Evolutionary conservation across 1,140 invertebrate species (phyloP).

Genomic region (Diachasma alloeum): DNA sequence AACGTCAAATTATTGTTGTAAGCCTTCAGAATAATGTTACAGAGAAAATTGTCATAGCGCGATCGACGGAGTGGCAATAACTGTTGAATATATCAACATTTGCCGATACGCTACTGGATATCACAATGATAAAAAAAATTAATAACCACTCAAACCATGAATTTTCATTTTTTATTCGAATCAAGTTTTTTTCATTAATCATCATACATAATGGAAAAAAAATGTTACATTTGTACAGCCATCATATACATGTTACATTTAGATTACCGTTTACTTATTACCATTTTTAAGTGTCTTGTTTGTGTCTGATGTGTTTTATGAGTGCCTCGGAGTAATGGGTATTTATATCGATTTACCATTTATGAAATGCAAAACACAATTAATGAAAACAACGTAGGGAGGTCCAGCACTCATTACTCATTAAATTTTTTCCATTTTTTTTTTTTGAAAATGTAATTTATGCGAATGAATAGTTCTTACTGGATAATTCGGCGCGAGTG

Average conservation of each 20-base stretch:
- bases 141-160: conserved; percentile 43
- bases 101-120: too few species aligned
- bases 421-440: not conserved
- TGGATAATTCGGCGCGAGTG: not conserved
- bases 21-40: too few species aligned
- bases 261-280: conserved; percentile 61
- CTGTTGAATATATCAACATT: too few species aligned
- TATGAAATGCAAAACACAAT: not conserved
- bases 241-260: conserved; percentile 64
- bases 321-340: conserved; percentile 49
- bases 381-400: not conserved
- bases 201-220: conserved; percentile 63
- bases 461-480: not conserved
- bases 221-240: conserved; percentile 65
- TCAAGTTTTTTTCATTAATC: conserved; percentile 48
- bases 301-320: conserved; percentile 34
- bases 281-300: conserved; percentile 47
- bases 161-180: conserved; percentile 43
- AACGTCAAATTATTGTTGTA: too few species aligned
- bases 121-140: conserved; percentile 32
- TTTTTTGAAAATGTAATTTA: not conserved
- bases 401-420: not conserved
- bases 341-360: conserved; percentile 45
- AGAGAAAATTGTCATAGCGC: too few species aligned
- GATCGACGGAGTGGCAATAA: too few species aligned